Evolutionary conservation across 1,140 invertebrate species (phyloP).

Genomic region (Phthorimaea operculella): DNA sequence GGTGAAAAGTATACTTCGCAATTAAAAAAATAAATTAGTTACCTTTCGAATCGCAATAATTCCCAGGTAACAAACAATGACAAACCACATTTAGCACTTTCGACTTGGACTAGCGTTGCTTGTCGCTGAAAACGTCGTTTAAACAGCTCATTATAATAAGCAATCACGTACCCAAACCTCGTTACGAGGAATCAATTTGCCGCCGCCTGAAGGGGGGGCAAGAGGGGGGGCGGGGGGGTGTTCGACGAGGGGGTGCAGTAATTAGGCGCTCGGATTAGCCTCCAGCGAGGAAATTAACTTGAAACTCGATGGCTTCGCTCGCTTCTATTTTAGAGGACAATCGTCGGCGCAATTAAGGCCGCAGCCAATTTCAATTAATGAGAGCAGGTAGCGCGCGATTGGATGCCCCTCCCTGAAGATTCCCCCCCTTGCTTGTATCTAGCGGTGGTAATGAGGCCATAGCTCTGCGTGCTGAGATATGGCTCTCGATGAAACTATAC

Average conservation of each 20-base stretch:
- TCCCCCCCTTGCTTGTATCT: background rate
- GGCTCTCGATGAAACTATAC: no score
- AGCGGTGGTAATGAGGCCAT: no score
- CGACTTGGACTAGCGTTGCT: no score
- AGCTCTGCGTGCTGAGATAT: no score
- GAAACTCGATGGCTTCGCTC: constrained; percentile 36
- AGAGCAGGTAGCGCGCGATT: constrained; percentile 15
- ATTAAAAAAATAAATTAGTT: no score
- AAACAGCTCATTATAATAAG: constrained; percentile 23
- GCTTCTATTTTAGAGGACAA: constrained; percentile 42
- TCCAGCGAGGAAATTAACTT: constrained; percentile 53
- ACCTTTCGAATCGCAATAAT: no score
- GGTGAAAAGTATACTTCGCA: no score
- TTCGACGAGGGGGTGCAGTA: constrained; percentile 28
- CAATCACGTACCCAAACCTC: constrained; percentile 23
- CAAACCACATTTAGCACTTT: no score
- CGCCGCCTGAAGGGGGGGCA: background rate
- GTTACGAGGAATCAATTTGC: constrained; percentile 38
- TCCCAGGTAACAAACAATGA: no score
- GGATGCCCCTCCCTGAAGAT: background rate
- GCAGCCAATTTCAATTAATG: constrained; percentile 21
- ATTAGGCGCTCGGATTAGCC: constrained; percentile 53
- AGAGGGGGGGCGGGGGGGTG: constrained; percentile 1
- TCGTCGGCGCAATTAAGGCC: constrained; percentile 28
- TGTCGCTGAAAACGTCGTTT: constrained; percentile 6